Base-by-base conservation (phyloP, 1,140 invertebrate species). In the Chrysomallon squamiferum region DNA sequence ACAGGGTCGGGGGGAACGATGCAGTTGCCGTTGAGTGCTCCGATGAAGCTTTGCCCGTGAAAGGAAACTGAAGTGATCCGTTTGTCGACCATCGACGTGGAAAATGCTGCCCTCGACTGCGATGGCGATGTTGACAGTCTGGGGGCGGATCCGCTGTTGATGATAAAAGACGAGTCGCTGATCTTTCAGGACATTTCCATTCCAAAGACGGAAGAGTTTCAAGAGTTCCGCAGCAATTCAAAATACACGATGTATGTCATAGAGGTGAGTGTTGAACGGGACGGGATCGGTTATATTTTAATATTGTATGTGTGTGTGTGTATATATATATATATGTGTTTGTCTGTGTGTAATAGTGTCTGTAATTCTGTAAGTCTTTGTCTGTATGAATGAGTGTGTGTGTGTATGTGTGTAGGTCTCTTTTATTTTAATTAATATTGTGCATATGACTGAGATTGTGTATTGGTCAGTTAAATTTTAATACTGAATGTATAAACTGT, bases 111-210 rank as follows among this genome's bases (percentile, higher is more conserved):
- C 29, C 0, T 22, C 15, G 22, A 54, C 13, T 18, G 29, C 3
- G 50, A 27, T 3, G 13, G 29, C 3, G 13, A 7, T 27, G 50
- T 20, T 13, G 29, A 54, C 4, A 20, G n/a, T 29, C 22, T 54
- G 25, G 25, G 25, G 9, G 25, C 29, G 22, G 15, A 38, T 38
- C 35, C 5, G 6, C 15, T 15, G 3, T 3, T 27, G 9, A 6
- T 27, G 22, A 22, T 29, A 20, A 30, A 54, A 11, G 61, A 68
- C 41, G 59, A 57, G 38, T 83, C 88, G 47, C 91, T 68, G 20
- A 69, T 72, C 25, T 77, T 77, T 62, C 69, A 70, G 61, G 69
- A 75, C 41, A 57, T 75, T 11, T 35, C 52, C 35, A 75, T 75
- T 47, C 60, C 68, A 18, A 54, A 66, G 25, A 71, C 70, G 30